Percentiles rank a stretch among this genome's conserved stretches.
Evolutionary conservation across 2,113 vertebrate species (phyloP).

Genomic region (Polypterus bichir): DNA sequence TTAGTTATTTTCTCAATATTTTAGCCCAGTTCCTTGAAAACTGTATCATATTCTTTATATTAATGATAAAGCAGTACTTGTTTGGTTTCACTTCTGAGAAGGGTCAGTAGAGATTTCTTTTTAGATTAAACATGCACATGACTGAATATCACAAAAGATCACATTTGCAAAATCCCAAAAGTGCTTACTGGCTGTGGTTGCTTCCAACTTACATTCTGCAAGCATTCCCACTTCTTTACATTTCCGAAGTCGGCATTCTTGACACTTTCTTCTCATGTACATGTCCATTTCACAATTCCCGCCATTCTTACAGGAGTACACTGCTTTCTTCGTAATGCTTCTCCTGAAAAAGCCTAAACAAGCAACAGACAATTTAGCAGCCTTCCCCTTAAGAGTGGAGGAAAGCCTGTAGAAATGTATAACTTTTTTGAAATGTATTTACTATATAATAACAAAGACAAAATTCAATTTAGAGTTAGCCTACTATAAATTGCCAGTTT

Average conservation of each 20-base stretch:
- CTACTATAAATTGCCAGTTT: no score
- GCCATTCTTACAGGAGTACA: constrained; percentile 94
- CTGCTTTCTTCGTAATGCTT: constrained; percentile 95
- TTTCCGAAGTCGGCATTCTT: constrained; percentile 88
- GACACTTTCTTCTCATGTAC: constrained; percentile 97
- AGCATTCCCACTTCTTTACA: constrained; percentile 97
- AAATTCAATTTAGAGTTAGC: constrained; percentile 5
- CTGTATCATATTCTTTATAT: no score
- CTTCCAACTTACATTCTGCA: constrained; percentile 82
- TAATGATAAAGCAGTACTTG: no score
- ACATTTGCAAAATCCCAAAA: no score
- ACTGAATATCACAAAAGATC: no score
- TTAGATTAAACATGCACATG: no score
- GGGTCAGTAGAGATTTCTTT: no score
- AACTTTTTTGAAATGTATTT: constrained; percentile 8
- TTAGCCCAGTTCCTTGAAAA: not conserved
- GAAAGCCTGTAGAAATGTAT: not conserved
- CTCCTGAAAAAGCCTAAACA: constrained; percentile 85
- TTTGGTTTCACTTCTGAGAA: no score
- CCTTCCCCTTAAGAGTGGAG: not conserved
- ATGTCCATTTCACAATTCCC: constrained; percentile 98
- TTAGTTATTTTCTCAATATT: not conserved
- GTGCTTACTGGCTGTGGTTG: no score
- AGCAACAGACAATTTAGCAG: not conserved
- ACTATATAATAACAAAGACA: constrained; percentile 19